These are phyloP conservation scores for Panurus biarmicus DNA, from an alignment of 2,113 vertebrate genomes.

Conservation along the genomic window DNA sequence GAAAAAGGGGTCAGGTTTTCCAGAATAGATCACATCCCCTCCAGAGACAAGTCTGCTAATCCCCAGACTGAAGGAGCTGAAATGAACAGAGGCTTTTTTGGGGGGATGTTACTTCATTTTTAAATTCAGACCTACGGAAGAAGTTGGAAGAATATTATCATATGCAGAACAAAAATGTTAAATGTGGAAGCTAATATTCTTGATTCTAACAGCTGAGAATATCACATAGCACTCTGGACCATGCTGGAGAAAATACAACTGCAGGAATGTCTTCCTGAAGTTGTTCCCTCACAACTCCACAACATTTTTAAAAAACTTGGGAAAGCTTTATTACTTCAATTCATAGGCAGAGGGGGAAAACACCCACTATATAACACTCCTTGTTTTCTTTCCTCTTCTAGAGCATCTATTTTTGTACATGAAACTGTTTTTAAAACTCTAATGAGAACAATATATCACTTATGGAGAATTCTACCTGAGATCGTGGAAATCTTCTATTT, in stretches of 20 bases:
- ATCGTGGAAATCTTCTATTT: slow-evolving; percentile 27
- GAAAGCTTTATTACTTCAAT: background rate
- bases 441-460: slow-evolving; percentile 49
- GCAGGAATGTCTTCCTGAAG: background rate
- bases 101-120: fast-evolving
- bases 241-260: background rate
- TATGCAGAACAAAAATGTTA: background rate
- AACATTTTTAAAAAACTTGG: background rate
- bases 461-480: slow-evolving; percentile 18
- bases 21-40: background rate
- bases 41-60: background rate
- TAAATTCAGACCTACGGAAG: background rate
- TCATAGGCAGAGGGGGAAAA: background rate
- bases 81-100: fast-evolving
- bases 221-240: background rate
- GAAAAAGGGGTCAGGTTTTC: background rate
- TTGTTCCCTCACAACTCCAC: background rate
- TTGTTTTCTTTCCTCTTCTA: background rate
- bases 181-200: background rate
- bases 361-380: background rate
- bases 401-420: background rate
- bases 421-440: slow-evolving; percentile 24
- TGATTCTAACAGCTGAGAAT: background rate
- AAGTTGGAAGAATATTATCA: background rate
- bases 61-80: background rate